A percentile compares a stretch with the other conserved stretches of the same genome.
Conservation (phyloP, 2,797 vertebrate species). For the Coregonus ussuriensis region DNA sequence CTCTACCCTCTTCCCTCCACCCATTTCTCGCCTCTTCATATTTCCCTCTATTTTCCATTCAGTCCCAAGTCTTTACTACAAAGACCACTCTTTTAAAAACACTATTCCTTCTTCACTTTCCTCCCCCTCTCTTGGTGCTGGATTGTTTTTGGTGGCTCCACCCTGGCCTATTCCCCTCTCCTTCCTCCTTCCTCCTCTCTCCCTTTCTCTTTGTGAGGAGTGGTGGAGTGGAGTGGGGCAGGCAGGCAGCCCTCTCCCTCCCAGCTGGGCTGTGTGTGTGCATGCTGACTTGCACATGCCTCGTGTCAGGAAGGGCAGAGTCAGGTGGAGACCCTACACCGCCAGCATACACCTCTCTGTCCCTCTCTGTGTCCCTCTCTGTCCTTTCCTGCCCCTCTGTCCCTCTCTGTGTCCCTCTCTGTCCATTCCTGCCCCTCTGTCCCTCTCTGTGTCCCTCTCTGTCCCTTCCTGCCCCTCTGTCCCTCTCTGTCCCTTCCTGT, state of each 20-base stretch:
- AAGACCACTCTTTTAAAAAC: constrained; percentile 62
- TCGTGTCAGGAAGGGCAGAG: constrained; percentile 55
- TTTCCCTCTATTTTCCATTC: constrained; percentile 16
- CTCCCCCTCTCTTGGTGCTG: constrained; percentile 40
- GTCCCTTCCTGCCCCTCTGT: too few relatives aligned
- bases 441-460: too few relatives aligned
- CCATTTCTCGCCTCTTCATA: not conserved
- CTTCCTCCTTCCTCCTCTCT: constrained; percentile 39
- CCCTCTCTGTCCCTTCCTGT: not conserved
- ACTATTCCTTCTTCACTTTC: not conserved
- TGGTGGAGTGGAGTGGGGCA: not conserved
- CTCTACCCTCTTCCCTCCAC: constrained; percentile 25
- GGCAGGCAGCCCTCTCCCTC: constrained; percentile 34
- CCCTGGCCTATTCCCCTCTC: constrained; percentile 51
- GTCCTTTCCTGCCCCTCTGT: too few relatives aligned
- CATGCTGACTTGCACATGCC: constrained; percentile 80
- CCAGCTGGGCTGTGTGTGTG: constrained; percentile 66
- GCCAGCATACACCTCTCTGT: constrained; percentile 47
- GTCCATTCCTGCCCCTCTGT: too few relatives aligned
- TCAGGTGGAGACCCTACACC: constrained; percentile 61
- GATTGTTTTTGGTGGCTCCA: constrained; percentile 56
- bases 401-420: too few relatives aligned
- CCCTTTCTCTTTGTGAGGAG: constrained; percentile 69
- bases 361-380: constrained; percentile 23
- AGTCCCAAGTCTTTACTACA: constrained; percentile 50